Conservation (phyloP, 2,888 invertebrate species). For the Sinohyriopsis cumingii region DNA sequence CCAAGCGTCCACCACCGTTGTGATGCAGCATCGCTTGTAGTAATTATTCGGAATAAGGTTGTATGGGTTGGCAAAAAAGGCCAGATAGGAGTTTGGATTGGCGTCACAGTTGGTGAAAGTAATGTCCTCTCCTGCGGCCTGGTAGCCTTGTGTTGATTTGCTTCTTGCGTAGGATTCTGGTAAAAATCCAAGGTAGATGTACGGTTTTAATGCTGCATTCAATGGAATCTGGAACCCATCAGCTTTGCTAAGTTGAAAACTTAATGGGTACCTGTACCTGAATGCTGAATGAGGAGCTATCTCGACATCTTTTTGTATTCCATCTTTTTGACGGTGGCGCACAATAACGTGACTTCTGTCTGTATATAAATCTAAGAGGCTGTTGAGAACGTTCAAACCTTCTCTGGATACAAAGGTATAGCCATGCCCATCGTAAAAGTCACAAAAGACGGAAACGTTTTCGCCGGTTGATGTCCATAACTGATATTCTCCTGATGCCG, state of each 20-base stretch:
- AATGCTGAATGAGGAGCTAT: slow-evolving; percentile 1
- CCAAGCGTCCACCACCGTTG: background rate
- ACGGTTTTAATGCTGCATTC: background rate
- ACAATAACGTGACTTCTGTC: slow-evolving; percentile 2
- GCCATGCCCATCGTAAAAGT: slow-evolving; percentile 3
- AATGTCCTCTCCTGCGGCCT: slow-evolving; percentile 1
- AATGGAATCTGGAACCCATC: background rate
- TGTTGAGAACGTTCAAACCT: background rate
- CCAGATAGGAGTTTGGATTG: slow-evolving; percentile 6
- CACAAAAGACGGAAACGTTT: background rate
- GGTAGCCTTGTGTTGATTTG: slow-evolving; percentile 4
- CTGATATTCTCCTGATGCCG: slow-evolving; percentile 1
- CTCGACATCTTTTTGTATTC: slow-evolving; percentile 6
- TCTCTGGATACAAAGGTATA: slow-evolving; percentile 4
- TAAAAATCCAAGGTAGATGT: slow-evolving; percentile 6
- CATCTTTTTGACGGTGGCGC: background rate
- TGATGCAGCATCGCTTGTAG: slow-evolving; percentile 1
- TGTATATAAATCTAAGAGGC: background rate
- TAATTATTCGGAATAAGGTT: background rate
- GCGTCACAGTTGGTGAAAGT: slow-evolving; percentile 5
- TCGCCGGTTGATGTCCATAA: background rate
- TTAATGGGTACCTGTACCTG: slow-evolving; percentile 2
- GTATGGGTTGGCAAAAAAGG: background rate
- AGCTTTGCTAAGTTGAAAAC: background rate
- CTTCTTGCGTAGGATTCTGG: background rate